Base-by-base conservation (phyloP, 2,888 invertebrate species). In the Stictocephala bisonia region DNA sequence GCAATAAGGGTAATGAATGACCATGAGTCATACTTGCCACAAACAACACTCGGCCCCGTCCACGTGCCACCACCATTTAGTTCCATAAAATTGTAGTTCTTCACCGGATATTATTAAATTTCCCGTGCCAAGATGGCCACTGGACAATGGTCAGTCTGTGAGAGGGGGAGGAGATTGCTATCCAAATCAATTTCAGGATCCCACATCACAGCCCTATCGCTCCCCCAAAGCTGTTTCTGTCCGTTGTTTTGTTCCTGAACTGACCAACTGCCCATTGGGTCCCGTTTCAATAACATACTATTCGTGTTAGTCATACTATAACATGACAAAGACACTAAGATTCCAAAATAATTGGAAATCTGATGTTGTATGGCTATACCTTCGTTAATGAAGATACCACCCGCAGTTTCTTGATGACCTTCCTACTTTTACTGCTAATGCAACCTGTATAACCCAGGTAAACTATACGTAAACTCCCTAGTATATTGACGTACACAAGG, bases 51-150 rank as follows among this genome's bases (percentile, higher is more conserved):
- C 51, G 7, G 53, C 3, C 53, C 22, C 53, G 27, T 1, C 6
- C 60, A 64, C 64, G 64, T 64, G 64, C 40, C 24, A n/a, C 3
- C 15, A 13, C 40, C 64, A 64, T 64, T 64, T 44, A 64, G n/a
- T 44, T 64, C 64, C 64, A 64, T 64, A 64, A 64, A 64, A 64
- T 64, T 64, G 64, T 64, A 64, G 26, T 64, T 64, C 64, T 64
- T 64, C 64, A 64, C 26, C 64, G 64, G 64, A 64, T 44, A 60
- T 60, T 40, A 40, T 64, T 40, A 44, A n/a, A 64, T 35, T 60
- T 60, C 35, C 60, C 15, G 29, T 22, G 60, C 13, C 64, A 64
- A 64, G 64, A 64, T 64, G 64, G 64, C 64, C 44, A 44, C 64
- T 64, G 64, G 64, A 64, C 64, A 64, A 64, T 64, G 64, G 64